Conservation (phyloP, 1,140 invertebrate species). For the Helicoverpa zea region DNA sequence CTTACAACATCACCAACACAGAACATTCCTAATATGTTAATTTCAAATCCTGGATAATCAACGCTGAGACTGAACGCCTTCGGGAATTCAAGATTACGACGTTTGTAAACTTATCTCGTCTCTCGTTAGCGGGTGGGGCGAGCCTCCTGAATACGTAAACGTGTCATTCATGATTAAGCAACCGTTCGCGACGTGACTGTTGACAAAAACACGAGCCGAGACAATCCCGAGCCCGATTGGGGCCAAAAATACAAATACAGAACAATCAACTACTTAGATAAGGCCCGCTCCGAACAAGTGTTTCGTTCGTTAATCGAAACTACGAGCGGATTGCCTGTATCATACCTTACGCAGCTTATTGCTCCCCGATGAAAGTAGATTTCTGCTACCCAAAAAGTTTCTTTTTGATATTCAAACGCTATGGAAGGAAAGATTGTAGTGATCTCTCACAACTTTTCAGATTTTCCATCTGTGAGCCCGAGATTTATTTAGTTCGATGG, state of each 20-base stretch:
- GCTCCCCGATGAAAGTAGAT: background rate
- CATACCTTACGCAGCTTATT: background rate
- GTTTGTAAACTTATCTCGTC: slow-evolving; percentile 83
- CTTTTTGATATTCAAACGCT: slow-evolving; percentile 30
- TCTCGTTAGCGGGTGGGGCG: slow-evolving; percentile 78
- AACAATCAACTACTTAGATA: slow-evolving; percentile 45
- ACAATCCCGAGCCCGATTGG: slow-evolving; percentile 57
- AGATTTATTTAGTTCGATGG: slow-evolving; percentile 24
- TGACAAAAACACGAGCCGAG: slow-evolving; percentile 65
- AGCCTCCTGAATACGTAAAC: slow-evolving; percentile 82
- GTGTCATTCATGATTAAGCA: slow-evolving; percentile 81
- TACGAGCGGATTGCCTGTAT: slow-evolving; percentile 1
- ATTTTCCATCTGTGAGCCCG: slow-evolving; percentile 15
- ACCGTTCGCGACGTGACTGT: slow-evolving; percentile 71
- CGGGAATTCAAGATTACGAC: slow-evolving; percentile 76
- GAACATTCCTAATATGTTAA: slow-evolving; percentile 76
- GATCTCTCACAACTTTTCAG: slow-evolving; percentile 30
- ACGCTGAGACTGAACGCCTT: slow-evolving; percentile 72
- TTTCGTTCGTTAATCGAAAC: slow-evolving; percentile 33
- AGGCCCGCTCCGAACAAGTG: slow-evolving; percentile 28
- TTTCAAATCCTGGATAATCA: slow-evolving; percentile 81
- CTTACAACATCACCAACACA: slow-evolving; percentile 48
- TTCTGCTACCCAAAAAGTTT: background rate
- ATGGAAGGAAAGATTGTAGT: slow-evolving; percentile 7
- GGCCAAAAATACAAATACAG: slow-evolving; percentile 54